These are phyloP conservation scores for Corydoras maculifer DNA, from an alignment of 2,113 vertebrate species.

Conservation along the genomic window DNA sequence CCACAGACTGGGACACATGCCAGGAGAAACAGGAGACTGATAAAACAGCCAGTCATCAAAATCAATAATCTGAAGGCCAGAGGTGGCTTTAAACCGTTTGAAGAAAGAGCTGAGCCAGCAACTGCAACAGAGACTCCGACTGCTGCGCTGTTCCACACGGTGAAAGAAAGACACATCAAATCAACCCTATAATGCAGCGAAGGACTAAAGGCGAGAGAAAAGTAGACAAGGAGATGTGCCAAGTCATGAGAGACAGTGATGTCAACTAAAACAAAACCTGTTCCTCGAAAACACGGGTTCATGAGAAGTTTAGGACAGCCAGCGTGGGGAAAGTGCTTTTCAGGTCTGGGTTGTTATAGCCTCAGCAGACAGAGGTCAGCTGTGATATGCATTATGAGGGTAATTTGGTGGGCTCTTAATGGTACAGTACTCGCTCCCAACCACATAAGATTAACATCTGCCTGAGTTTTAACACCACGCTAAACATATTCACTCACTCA, in stretches of 20 bases:
- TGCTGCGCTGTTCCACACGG: neutral
- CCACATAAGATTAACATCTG: neutral
- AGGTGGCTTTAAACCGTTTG: neutral
- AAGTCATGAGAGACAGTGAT: slow-evolving; percentile 14
- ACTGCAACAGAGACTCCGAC: neutral
- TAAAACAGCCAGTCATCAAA: slow-evolving; percentile 3
- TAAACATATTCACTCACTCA: too few species aligned
- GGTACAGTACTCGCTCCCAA: neutral
- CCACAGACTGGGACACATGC: neutral
- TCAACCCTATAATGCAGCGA: neutral
- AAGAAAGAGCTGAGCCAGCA: slow-evolving; percentile 9
- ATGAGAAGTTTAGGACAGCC: neutral
- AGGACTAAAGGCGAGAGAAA: neutral
- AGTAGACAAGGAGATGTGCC: slow-evolving; percentile 5
- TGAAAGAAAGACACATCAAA: slow-evolving; percentile 17
- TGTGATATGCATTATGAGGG: neutral
- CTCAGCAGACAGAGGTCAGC: slow-evolving; percentile 3
- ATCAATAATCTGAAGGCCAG: slow-evolving; percentile 8
- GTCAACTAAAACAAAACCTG: neutral
- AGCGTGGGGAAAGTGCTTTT: neutral
- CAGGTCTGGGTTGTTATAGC: neutral
- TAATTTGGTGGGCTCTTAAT: neutral
- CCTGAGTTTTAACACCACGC: neutral
- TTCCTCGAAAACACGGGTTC: slow-evolving; percentile 3
- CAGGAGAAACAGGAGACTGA: neutral